These are phyloP conservation scores for Diachasma alloeum DNA, from an alignment of 1,140 invertebrate genomes.

Conservation along the genomic window DNA sequence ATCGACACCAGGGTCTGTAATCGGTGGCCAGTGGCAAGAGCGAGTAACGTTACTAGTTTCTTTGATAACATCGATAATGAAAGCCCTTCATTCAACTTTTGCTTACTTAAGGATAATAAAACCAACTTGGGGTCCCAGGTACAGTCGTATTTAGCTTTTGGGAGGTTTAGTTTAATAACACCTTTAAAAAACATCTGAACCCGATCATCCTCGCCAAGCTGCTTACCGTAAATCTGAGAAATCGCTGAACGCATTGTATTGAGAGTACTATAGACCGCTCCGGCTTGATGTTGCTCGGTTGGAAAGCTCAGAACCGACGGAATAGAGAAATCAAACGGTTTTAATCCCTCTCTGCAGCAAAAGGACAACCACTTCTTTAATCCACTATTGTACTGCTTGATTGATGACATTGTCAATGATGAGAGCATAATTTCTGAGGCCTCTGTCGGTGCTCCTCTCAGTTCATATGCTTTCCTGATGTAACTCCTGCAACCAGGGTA, in stretches of 20 bases:
- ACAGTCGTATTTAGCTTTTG: background rate
- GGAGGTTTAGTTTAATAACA: background rate
- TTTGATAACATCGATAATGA: background rate
- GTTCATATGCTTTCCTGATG: conserved; percentile 25
- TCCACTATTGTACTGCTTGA: conserved; percentile 10
- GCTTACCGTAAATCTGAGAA: no score
- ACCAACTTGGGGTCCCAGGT: conserved; percentile 19
- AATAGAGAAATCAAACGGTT: background rate
- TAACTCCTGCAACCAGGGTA: conserved; percentile 25
- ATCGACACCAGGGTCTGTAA: no score
- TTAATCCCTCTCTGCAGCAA: background rate
- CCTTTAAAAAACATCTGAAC: background rate
- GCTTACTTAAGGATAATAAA: background rate
- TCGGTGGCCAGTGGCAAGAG: no score
- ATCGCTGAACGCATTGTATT: no score
- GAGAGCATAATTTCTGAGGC: conserved; percentile 18
- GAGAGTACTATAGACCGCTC: no score
- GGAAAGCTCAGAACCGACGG: conserved; percentile 13
- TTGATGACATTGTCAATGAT: conserved; percentile 9
- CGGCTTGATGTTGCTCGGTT: background rate
- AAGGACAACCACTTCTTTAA: conserved; percentile 25
- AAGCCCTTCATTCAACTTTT: background rate
- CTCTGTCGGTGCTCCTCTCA: background rate
- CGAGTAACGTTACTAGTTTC: no score
- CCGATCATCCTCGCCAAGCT: no score